These are phyloP conservation scores for Acrocephalus kingi DNA, from an alignment of 2,113 vertebrate species.

Conservation along the genomic window DNA sequence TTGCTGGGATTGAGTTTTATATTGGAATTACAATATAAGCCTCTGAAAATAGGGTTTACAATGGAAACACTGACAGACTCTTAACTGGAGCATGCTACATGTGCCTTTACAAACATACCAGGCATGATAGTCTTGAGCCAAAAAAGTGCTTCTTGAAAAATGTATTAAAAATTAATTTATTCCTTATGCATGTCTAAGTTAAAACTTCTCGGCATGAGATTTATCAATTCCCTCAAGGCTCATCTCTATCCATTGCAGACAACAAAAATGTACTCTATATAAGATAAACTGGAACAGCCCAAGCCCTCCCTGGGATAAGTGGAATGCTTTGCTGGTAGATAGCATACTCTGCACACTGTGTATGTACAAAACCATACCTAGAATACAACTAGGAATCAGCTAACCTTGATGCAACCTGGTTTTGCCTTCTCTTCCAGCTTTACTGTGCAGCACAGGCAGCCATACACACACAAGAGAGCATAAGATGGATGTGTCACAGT, in stretches of 20 bases:
- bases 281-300: background rate
- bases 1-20: constrained; percentile 1
- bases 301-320: background rate
- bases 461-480: rapidly evolving
- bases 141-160: constrained; percentile 59
- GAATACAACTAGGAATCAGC: background rate
- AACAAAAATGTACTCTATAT: background rate
- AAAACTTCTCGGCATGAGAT: background rate
- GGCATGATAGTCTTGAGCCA: constrained; percentile 29
- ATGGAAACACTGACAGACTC: constrained; percentile 52
- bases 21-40: constrained; percentile 36
- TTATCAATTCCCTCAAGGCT: constrained; percentile 38
- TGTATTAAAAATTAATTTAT: constrained; percentile 67
- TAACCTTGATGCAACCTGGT: background rate
- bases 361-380: rapidly evolving
- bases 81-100: background rate
- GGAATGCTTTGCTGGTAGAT: constrained; percentile 9
- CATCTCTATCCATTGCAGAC: background rate
- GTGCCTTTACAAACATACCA: constrained; percentile 55
- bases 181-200: constrained; percentile 45
- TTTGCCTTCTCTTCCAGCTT: background rate
- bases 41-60: constrained; percentile 32
- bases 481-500: rapidly evolving
- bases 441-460: background rate
- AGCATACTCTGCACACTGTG: background rate